Conservation (phyloP, 2,888 invertebrate species). For the Coenonympha arcania region DNA sequence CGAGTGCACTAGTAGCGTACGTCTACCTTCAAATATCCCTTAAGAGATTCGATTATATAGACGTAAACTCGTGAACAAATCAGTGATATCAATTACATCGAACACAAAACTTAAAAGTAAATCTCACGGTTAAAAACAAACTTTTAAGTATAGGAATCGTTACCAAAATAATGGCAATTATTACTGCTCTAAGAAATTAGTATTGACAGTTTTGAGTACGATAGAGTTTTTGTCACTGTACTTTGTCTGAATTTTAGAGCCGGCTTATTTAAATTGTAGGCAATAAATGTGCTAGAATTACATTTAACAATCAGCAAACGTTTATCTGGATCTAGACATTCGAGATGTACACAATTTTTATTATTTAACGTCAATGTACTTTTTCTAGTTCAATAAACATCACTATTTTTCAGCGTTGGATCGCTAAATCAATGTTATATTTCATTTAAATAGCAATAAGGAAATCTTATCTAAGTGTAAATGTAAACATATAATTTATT, state of each 20-base stretch:
- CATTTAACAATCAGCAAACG: slow-evolving; percentile 14
- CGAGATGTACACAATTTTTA: slow-evolving; percentile 24
- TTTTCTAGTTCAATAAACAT: slow-evolving; percentile 53
- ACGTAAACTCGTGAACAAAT: background rate
- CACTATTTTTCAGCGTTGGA: slow-evolving; percentile 39
- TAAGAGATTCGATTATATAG: background rate
- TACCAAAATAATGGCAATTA: background rate
- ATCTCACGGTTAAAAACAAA: background rate
- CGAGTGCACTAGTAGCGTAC: background rate
- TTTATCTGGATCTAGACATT: slow-evolving; percentile 34
- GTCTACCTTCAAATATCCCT: background rate
- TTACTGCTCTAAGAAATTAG: background rate
- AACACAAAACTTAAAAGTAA: background rate
- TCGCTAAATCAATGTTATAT: slow-evolving; percentile 40
- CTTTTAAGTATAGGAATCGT: background rate
- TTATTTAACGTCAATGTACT: slow-evolving; percentile 30
- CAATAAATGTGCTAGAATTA: slow-evolving; percentile 17
- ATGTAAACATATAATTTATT: slow-evolving; percentile 71
- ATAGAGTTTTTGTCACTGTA: background rate
- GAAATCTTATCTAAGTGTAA: slow-evolving; percentile 55
- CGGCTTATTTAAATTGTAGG: slow-evolving; percentile 19
- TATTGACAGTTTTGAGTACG: background rate
- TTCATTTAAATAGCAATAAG: slow-evolving; percentile 59
- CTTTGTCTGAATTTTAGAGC: slow-evolving; percentile 11
- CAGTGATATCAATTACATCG: background rate